phyloP scores from a whole-genome alignment of 2,888 invertebrate genomes.

The Drosophila infuscata region DNA sequence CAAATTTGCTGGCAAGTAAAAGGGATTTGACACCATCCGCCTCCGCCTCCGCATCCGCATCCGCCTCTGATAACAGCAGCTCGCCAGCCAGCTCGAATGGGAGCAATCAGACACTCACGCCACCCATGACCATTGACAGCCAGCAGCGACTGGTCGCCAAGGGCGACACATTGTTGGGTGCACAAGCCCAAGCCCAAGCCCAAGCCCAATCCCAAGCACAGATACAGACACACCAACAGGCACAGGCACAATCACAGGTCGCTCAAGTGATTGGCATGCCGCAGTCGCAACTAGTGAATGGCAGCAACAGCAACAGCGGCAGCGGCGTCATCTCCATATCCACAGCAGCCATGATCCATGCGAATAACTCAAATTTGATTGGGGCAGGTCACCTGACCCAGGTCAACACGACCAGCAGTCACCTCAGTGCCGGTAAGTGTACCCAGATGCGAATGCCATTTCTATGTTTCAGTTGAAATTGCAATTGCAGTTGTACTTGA shows the following conservation, averaged over 20 bases:
- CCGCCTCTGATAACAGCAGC: slow-evolving; percentile 45
- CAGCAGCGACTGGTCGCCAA: slow-evolving; percentile 65
- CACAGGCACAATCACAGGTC: not conserved
- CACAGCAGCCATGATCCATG: slow-evolving; percentile 73
- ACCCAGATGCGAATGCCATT: not conserved
- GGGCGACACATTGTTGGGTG: slow-evolving; percentile 58
- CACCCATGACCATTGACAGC: slow-evolving; percentile 83
- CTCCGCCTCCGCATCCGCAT: slow-evolving; percentile 11
- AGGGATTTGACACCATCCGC: slow-evolving; percentile 73
- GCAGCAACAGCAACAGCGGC: slow-evolving; percentile 31
- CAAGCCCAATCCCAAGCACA: not conserved
- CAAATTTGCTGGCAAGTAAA: slow-evolving; percentile 60
- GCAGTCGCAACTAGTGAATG: slow-evolving; percentile 68
- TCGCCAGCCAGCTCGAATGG: slow-evolving; percentile 83
- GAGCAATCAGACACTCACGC: slow-evolving; percentile 83
- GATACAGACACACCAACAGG: not conserved
- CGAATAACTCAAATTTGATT: slow-evolving; percentile 79
- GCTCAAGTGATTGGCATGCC: slow-evolving; percentile 41
- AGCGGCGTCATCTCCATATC: slow-evolving; percentile 50
- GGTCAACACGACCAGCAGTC: slow-evolving; percentile 49
- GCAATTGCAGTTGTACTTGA: slow-evolving; percentile 12
- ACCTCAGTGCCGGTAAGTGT: slow-evolving; percentile 71
- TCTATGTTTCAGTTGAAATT: slow-evolving; percentile 14
- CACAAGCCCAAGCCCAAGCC: slow-evolving; percentile 20
- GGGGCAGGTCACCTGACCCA: slow-evolving; percentile 69